A percentile compares a stretch with the other conserved stretches of the same genome.
Conservation (phyloP, 1,140 invertebrate genomes). For the Drosophila albomicans region DNA sequence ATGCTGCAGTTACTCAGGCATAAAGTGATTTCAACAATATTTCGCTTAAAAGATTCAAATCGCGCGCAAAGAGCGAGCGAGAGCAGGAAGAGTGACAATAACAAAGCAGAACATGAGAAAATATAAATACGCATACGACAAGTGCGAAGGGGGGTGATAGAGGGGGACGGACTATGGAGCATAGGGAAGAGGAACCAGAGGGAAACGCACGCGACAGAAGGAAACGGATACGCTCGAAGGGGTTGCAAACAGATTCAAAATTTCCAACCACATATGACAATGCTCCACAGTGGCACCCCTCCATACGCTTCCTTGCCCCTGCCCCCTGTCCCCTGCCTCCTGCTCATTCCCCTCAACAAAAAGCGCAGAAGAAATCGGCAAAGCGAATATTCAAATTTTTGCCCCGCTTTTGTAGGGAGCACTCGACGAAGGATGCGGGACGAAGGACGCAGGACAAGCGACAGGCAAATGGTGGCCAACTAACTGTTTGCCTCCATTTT, state of each 20-base stretch:
- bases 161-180: not conserved
- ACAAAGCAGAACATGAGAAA: constrained; percentile 67
- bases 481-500: constrained; percentile 53
- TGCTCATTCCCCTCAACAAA: not conserved
- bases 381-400: constrained; percentile 72
- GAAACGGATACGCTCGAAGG: constrained; percentile 83
- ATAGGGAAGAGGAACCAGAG: constrained; percentile 17
- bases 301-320: too few species aligned
- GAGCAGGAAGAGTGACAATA: constrained; percentile 50
- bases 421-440: not conserved
- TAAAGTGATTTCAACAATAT: constrained; percentile 84
- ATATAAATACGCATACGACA: constrained; percentile 82
- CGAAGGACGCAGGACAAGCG: not conserved
- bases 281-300: constrained; percentile 66
- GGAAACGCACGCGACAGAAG: constrained; percentile 78
- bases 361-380: constrained; percentile 40
- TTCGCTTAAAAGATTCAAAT: constrained; percentile 84
- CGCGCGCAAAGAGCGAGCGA: constrained; percentile 58
- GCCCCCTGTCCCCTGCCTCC: not conserved
- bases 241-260: constrained; percentile 84
- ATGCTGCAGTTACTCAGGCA: constrained; percentile 59
- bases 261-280: constrained; percentile 84
- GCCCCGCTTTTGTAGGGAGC: constrained; percentile 54
- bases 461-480: constrained; percentile 57
- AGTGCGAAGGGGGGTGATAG: constrained; percentile 32